phyloP scores from a whole-genome alignment of 2,113 vertebrate genomes.

The Calidris pygmaea region DNA sequence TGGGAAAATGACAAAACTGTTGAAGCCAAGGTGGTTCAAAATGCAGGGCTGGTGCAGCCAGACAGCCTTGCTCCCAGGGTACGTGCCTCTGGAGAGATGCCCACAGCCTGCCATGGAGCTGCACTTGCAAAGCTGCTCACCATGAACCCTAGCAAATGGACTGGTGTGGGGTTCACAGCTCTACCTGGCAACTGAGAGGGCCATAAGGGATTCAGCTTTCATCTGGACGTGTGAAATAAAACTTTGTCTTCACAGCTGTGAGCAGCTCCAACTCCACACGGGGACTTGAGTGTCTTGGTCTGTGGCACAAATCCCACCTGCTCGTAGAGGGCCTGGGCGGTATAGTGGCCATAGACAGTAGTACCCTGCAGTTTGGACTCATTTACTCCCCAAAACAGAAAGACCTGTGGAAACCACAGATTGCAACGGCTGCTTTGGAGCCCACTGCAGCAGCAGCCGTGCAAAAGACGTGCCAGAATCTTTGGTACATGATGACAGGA shows the following conservation, averaged over 20 bases:
- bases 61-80: background rate
- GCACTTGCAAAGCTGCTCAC: background rate
- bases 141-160: background rate
- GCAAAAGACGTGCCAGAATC: background rate
- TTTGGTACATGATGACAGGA: background rate
- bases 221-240: background rate
- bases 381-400: background rate
- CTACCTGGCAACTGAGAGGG: background rate
- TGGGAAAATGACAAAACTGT: background rate
- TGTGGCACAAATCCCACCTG: background rate
- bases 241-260: background rate
- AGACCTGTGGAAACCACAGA: background rate
- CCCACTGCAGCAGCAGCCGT: rapidly evolving
- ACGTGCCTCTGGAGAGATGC: background rate
- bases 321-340: background rate
- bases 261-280: background rate
- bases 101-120: background rate
- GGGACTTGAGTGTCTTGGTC: rapidly evolving
- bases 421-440: background rate
- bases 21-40: background rate
- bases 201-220: background rate
- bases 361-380: background rate
- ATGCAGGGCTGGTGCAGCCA: background rate
- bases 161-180: background rate
- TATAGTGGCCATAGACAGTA: rapidly evolving